Evolutionary conservation across 2,113 vertebrate genomes (phyloP), one percentile per base, ranked within the genome.

Genomic region (Periophthalmus modestus): DNA sequence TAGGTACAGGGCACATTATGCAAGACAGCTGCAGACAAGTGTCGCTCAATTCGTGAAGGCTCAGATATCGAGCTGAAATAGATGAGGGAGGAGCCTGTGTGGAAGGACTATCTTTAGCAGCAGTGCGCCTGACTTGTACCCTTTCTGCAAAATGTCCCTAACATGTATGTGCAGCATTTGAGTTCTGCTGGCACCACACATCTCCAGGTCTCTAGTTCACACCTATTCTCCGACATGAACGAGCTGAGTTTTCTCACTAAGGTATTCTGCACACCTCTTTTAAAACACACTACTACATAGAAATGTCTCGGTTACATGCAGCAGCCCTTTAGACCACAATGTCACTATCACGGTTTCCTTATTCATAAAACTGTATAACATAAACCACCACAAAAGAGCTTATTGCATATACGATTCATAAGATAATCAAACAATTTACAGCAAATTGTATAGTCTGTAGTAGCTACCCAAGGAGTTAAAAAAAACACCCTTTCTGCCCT

Each of bases 1-100:
- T 66, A 12, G 58, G 66, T 48, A 43, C 28, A 46, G 34, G 23
- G 19, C 19, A 58, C 66, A 74, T 73, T 81, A 54, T 47, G 14
- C 19, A 21, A 36, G 81, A 89, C 90, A 90, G 89, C 84, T 91
- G 89, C 80, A 66, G 82, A 87, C 87, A 87, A 83, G 74, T 84
- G 85, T 84, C 81, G 77, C 82, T 86, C 74, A 63, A 57, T 82
- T 86, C 77, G 54, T 52, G 21, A 46, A 24, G 36, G 81, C 78
- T 93, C 85, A 75, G 52, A 81, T 92, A 73, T 82, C 90, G 33
- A 19, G 48, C 72, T 88, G 79, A 89, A 92, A 92, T 88, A 71
- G 89, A 89, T 75, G 1, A 23, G 73, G n/a, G 23, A 57, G 72
- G 66, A 74, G 65, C 3, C 15, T 4, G 9, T 66, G 75, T 43